Percentiles rank a stretch among this genome's conserved stretches.
These are phyloP conservation scores for Dryadula phaetusa DNA, from an alignment of 2,888 invertebrate genomes.

Conservation along the genomic window DNA sequence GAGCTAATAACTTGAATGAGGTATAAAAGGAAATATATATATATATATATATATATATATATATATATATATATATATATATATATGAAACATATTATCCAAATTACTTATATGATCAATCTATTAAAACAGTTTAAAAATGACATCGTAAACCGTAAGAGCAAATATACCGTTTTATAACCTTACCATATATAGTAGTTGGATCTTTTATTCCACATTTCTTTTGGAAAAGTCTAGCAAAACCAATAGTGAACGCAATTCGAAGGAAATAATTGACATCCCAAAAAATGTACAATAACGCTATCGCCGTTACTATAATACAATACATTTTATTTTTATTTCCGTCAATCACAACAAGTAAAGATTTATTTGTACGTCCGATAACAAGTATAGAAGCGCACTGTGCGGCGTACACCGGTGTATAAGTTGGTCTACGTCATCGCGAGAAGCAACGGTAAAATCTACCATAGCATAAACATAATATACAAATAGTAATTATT, in stretches of 20 bases:
- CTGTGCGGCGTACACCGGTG: conserved; percentile 18
- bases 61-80: too few species aligned
- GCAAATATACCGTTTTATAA: conserved; percentile 5
- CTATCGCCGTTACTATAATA: conserved; percentile 66
- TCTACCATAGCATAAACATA: not conserved
- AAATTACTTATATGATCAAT: too few species aligned
- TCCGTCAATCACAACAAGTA: conserved; percentile 5
- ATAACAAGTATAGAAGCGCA: conserved; percentile 16
- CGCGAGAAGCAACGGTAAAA: conserved; percentile 12
- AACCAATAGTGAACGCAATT: conserved; percentile 87
- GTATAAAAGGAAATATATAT: too few species aligned
- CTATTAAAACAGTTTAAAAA: too few species aligned
- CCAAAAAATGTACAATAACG: conserved; percentile 88
- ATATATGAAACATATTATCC: too few species aligned
- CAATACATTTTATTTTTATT: conserved; percentile 64
- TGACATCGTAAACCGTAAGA: too few species aligned
- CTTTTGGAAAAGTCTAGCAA: conserved; percentile 88
- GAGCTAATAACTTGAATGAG: too few species aligned
- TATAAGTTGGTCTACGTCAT: conserved; percentile 6
- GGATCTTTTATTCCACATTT: conserved; percentile 88
- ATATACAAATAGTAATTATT: not conserved
- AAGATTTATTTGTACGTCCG: conserved; percentile 17
- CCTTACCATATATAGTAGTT: conserved; percentile 90
- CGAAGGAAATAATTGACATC: conserved; percentile 93
- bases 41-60: too few species aligned